Evolutionary conservation across 2,888 invertebrate species (phyloP).

Genomic region (Tricholauxania praeusta): DNA sequence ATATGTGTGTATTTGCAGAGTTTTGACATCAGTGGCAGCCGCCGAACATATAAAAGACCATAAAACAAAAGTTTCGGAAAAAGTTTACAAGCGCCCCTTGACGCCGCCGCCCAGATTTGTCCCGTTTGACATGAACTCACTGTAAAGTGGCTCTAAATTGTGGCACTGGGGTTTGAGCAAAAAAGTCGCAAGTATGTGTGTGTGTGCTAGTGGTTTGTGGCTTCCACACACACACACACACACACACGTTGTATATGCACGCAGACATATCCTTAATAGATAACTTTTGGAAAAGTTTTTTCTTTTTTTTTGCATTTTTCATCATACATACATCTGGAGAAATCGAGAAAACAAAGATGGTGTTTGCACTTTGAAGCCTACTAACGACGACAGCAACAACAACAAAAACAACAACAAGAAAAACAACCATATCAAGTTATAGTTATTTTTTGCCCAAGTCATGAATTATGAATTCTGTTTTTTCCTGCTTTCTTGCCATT

Average conservation of each 20-base stretch:
- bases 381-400: neutral
- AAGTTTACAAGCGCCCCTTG: conserved; percentile 19
- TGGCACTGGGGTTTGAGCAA: conserved; percentile 17
- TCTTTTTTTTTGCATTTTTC: no score
- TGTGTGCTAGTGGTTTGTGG: conserved; percentile 16
- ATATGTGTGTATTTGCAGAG: conserved; percentile 47
- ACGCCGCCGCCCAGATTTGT: neutral
- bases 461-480: conserved; percentile 26
- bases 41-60: conserved; percentile 57
- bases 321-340: no score
- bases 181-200: conserved; percentile 15
- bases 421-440: conserved; percentile 5
- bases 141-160: conserved; percentile 33
- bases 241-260: neutral
- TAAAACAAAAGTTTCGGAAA: conserved; percentile 49
- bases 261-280: neutral
- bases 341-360: no score
- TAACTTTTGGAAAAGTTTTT: no score
- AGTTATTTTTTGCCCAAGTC: conserved; percentile 1
- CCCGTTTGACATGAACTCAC: conserved; percentile 4
- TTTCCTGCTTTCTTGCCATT: no score
- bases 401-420: conserved; percentile 16
- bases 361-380: no score
- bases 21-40: conserved; percentile 54
- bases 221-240: conserved; percentile 18